phyloP scores from a whole-genome alignment of 2,888 invertebrate genomes.

The Hirudinaria manillensis region DNA sequence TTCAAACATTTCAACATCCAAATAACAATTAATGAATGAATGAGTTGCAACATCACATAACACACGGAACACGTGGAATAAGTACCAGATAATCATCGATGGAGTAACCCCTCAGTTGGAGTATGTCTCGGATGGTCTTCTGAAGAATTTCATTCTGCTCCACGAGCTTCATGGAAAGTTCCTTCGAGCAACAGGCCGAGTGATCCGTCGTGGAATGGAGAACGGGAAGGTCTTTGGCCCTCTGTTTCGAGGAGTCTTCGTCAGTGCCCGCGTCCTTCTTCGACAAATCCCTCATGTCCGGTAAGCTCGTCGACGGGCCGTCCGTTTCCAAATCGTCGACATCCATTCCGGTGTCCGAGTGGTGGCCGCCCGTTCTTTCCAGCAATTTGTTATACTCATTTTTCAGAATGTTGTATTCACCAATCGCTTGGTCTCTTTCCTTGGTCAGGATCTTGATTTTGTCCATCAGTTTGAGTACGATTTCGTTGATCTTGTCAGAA shows the following conservation, averaged over 20 bases:
- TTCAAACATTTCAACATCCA: too few relatives aligned
- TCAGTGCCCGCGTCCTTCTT: neutral
- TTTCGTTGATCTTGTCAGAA: too few relatives aligned
- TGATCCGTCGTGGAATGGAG: neutral
- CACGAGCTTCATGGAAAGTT: neutral
- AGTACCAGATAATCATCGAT: conserved; percentile 4
- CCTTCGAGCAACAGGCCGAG: neutral
- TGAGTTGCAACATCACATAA: neutral
- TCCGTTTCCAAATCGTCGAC: neutral
- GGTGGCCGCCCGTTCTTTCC: neutral
- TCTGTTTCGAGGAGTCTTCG: neutral
- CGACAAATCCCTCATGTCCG: too few relatives aligned
- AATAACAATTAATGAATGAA: neutral
- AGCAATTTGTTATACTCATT: too few relatives aligned
- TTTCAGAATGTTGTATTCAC: too few relatives aligned
- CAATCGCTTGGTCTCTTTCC: too few relatives aligned
- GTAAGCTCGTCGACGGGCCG: neutral
- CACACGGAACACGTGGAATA: neutral
- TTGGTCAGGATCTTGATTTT: too few relatives aligned
- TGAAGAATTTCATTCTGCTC: conserved; percentile 12
- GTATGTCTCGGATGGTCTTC: neutral
- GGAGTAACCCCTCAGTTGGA: neutral
- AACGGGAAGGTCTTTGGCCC: neutral
- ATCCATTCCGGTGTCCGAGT: neutral
- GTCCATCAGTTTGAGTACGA: too few relatives aligned